Conservation (phyloP, 2,113 vertebrate genomes). For the Hemicordylus capensis region DNA sequence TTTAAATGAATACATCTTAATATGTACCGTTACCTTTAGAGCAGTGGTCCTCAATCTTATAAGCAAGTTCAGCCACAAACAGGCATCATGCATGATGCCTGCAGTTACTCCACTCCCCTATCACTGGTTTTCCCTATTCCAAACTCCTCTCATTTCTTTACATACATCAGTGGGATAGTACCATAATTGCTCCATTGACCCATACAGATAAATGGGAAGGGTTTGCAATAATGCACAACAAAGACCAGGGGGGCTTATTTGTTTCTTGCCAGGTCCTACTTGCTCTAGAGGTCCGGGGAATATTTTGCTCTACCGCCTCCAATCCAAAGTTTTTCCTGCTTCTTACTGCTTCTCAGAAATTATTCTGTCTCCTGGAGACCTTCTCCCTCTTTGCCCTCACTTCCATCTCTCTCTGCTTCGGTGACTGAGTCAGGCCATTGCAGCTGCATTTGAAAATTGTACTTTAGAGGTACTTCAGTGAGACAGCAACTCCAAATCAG, state of each 20-base stretch:
- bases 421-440: neutral
- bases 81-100: neutral
- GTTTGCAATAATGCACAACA: neutral
- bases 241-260: neutral
- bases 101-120: neutral
- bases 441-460: neutral
- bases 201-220: neutral
- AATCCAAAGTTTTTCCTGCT: neutral
- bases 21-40: neutral
- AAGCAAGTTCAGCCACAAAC: neutral
- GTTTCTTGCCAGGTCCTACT: neutral
- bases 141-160: neutral
- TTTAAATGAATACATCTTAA: neutral
- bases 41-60: neutral
- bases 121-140: neutral
- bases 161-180: neutral
- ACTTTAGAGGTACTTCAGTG: neutral
- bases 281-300: neutral
- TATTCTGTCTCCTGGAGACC: neutral
- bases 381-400: neutral
- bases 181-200: neutral
- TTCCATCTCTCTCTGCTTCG: neutral
- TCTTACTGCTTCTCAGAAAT: neutral
- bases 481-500: neutral
- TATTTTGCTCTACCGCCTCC: neutral